Evolutionary conservation across 2,113 vertebrate species (phyloP).

Genomic region (Apaloderma vittatum): DNA sequence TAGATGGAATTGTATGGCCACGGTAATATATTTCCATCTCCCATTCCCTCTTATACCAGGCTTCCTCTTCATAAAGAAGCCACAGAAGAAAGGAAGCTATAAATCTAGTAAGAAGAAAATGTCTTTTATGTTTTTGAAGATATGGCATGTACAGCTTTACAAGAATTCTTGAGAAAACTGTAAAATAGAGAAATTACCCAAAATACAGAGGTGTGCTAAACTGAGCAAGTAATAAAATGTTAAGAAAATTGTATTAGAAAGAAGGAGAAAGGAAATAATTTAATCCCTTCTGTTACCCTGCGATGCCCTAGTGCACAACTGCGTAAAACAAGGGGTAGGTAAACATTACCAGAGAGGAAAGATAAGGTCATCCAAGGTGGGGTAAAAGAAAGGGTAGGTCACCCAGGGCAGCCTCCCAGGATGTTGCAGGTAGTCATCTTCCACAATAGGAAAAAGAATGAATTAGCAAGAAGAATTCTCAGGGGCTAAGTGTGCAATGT

Average conservation of each 20-base stretch:
- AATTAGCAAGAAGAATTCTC: neutral
- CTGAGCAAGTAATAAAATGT: neutral
- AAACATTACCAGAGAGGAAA: slow-evolving; percentile 16
- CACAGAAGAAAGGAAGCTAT: neutral
- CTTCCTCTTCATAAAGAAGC: neutral
- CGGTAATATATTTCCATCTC: neutral
- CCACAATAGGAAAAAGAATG: slow-evolving; percentile 35
- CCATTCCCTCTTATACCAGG: neutral
- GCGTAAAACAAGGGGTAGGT: neutral
- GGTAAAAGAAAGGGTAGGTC: slow-evolving; percentile 3
- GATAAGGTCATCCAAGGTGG: neutral
- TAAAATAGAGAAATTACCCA: neutral
- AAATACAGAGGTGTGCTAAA: neutral
- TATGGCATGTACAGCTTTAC: neutral
- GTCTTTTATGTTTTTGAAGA: neutral
- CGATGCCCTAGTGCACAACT: neutral
- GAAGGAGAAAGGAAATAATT: neutral
- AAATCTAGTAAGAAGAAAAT: neutral
- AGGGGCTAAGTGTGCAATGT: slow-evolving; percentile 7
- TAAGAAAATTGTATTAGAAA: neutral
- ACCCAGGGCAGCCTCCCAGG: neutral
- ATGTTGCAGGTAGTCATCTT: slow-evolving; percentile 20
- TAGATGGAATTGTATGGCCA: neutral
- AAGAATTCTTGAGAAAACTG: neutral
- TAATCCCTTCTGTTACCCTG: neutral